These are phyloP conservation scores for Hydroisotoma schaefferi DNA, from an alignment of 2,888 invertebrate species.

Conservation along the genomic window DNA sequence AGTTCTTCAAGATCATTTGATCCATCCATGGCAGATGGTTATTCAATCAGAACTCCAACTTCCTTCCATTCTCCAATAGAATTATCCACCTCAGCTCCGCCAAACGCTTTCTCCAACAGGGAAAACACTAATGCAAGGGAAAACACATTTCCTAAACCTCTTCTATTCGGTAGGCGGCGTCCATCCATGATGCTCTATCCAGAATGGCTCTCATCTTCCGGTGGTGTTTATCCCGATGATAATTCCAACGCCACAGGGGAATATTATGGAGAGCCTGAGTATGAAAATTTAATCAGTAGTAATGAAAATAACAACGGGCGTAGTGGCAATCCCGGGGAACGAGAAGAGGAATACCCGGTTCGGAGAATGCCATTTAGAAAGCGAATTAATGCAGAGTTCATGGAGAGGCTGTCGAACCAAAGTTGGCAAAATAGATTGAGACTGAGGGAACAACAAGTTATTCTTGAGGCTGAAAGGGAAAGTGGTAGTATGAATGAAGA, in stretches of 20 bases:
- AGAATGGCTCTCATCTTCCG: conserved; percentile 42
- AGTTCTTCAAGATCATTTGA: background rate
- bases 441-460: conserved; percentile 10
- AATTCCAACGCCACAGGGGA: conserved; percentile 24
- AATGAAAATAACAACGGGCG: conserved; percentile 5
- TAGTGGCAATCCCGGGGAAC: background rate
- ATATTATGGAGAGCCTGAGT: conserved; percentile 35
- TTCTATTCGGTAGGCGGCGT: background rate
- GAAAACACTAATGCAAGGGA: background rate
- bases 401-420: background rate
- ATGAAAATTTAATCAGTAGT: conserved; percentile 31
- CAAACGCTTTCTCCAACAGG: conserved; percentile 12
- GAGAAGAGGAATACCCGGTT: conserved; percentile 1
- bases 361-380: background rate
- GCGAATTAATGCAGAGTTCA: conserved; percentile 10
- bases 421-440: conserved; percentile 7
- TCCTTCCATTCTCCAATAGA: conserved; percentile 18
- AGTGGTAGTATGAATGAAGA: no score
- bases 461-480: background rate
- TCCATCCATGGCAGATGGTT: background rate
- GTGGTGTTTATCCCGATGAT: conserved; percentile 35
- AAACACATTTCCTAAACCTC: conserved; percentile 4
- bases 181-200: conserved; percentile 33
- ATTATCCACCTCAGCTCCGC: conserved; percentile 11
- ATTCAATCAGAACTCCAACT: conserved; percentile 13